Conservation (phyloP, 2,113 vertebrate genomes). For the Callipepla squamata region DNA sequence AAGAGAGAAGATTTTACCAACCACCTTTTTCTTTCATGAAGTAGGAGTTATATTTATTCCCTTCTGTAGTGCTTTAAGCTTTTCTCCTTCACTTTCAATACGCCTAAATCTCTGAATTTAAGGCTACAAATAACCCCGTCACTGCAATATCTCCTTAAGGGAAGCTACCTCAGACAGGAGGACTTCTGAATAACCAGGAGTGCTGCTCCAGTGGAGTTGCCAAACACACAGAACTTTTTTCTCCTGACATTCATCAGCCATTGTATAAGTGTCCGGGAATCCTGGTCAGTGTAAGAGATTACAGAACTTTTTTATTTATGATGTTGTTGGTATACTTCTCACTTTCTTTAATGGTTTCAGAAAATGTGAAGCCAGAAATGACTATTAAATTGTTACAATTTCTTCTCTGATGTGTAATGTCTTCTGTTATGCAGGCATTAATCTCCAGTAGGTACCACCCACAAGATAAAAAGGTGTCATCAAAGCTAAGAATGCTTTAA, state of each 20-base stretch:
- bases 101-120: background rate
- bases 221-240: background rate
- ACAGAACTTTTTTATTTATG: background rate
- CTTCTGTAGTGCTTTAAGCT: background rate
- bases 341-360: background rate
- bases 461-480: background rate
- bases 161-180: background rate
- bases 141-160: background rate
- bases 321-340: background rate
- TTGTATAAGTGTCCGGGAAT: slow-evolving; percentile 5
- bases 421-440: background rate
- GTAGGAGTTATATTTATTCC: background rate
- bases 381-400: background rate
- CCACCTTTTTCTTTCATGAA: background rate
- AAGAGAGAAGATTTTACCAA: background rate
- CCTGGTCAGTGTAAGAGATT: background rate
- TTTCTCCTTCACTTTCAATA: background rate
- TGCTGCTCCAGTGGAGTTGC: background rate
- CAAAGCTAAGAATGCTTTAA: background rate
- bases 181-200: background rate
- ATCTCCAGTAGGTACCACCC: background rate
- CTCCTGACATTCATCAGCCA: background rate
- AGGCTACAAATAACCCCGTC: background rate
- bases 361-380: background rate
- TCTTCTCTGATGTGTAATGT: background rate